A percentile compares a stretch with the other conserved stretches of the same genome.
Conservation (phyloP, 2,888 invertebrate genomes). For the Neoitamus cyanurus region DNA sequence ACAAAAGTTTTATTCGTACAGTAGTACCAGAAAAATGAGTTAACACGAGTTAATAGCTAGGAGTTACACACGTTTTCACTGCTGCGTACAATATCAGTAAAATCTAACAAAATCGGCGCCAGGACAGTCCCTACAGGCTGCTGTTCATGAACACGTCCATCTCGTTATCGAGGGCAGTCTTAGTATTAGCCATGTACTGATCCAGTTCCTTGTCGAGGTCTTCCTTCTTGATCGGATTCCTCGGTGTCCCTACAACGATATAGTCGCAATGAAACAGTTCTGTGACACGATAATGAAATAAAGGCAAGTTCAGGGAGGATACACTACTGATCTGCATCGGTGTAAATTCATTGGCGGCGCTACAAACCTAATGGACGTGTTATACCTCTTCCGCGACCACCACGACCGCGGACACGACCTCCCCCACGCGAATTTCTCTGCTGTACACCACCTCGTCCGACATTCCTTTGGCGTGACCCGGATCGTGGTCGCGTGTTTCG, state of each 20-base stretch:
- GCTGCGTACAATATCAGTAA: background rate
- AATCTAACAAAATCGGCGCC: background rate
- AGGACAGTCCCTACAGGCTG: background rate
- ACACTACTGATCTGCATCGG: background rate
- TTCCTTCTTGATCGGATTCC: conserved; percentile 68
- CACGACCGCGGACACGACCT: conserved; percentile 50
- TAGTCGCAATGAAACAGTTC: background rate
- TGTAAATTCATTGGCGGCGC: background rate
- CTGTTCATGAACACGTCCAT: conserved; percentile 69
- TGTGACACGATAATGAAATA: background rate
- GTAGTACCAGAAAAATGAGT: background rate
- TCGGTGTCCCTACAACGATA: background rate
- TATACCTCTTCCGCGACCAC: conserved; percentile 50
- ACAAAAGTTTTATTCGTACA: background rate
- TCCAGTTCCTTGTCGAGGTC: conserved; percentile 78
- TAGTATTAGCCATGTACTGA: conserved; percentile 77
- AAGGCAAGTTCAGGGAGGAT: background rate
- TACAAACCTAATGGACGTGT: conserved; percentile 45
- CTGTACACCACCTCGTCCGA: conserved; percentile 56
- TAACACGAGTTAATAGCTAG: background rate
- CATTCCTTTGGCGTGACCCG: conserved; percentile 25
- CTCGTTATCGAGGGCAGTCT: conserved; percentile 68
- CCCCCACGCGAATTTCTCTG: conserved; percentile 52
- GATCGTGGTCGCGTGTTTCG: conserved; percentile 20
- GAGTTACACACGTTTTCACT: background rate